Evolutionary conservation across 2,888 invertebrate species (phyloP), one percentile per base, ranked within the genome.

Genomic region (Iselma pallidipennis): DNA sequence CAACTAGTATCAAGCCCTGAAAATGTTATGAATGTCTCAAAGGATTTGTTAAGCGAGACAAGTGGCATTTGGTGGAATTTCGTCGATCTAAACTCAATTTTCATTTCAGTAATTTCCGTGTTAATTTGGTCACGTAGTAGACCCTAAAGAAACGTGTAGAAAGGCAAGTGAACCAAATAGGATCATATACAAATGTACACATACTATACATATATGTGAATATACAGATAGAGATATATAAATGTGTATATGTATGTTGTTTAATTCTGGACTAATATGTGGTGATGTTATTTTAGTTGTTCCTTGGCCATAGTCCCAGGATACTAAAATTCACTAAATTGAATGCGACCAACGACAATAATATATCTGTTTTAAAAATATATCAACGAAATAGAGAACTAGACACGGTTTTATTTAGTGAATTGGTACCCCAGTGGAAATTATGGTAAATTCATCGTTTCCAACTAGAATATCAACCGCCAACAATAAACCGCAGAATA

Each of bases 1-100:
- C 37, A 37, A 5, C 16, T 14, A 16, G 37, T 37, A 37, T 37
- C 14, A 37, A 37, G 6, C 37, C 37, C 4, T 37, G 37, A 37
- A 37, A 37, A 54, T 53, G 49, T 57, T 57, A 57, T 57, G 57
- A 61, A 50, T 61, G 61, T 55, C 57, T 61, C 61, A 54, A 57
- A 61, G 60, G 60, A 60, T 60, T 60, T 60, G 60, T 60, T 55
- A 51, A 55, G 57, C 61, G 57, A 61, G 49, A 57, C 61, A 56
- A 56, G 56, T 61, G 50, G 53, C 54, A 49, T 57, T 61, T 61
- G 54, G 61, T 61, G 54, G 55, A 61, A 59, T 59, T 63, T 52
- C 57, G 59, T 63, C 59, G 56, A 63, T 63, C 63, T 57, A 63
- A 63, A 59, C 63, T 56, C 59, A 59, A 59, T 63, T 63, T 63